Conservation (phyloP, 37 sponge, comb jelly and placozoan species). For the Halisarca cf. caerulea region DNA sequence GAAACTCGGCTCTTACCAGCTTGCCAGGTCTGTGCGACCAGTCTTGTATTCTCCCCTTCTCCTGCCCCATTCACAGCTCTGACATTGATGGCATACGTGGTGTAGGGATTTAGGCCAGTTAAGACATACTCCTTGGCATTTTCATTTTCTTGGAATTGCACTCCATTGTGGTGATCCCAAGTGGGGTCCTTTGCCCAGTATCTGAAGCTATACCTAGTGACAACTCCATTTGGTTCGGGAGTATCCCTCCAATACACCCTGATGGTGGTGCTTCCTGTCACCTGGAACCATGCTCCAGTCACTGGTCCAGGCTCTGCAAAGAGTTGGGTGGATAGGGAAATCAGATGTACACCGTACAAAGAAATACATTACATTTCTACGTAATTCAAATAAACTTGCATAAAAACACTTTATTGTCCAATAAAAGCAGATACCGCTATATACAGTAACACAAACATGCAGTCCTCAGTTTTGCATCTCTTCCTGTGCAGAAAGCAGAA, state of each 20-base stretch:
- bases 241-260: neutral
- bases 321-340: no score
- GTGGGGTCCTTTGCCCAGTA: neutral
- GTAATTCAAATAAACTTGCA: no score
- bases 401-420: no score
- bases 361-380: no score
- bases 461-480: no score
- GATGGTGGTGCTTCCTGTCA: neutral
- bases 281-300: neutral
- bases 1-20: neutral
- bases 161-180: neutral
- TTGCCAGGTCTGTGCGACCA: neutral
- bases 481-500: no score
- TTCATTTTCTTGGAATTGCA: neutral
- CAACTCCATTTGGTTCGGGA: neutral
- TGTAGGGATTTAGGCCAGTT: neutral
- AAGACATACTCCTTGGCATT: neutral
- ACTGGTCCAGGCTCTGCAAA: conserved; percentile 21
- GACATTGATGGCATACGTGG: neutral
- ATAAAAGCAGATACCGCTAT: no score
- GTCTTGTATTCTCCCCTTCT: neutral
- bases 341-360: no score
- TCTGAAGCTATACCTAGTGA: neutral
- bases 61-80: neutral
- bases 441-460: no score